These are phyloP conservation scores for Agraylea sexmaculata DNA, from an alignment of 1,140 invertebrate genomes.

Conservation along the genomic window DNA sequence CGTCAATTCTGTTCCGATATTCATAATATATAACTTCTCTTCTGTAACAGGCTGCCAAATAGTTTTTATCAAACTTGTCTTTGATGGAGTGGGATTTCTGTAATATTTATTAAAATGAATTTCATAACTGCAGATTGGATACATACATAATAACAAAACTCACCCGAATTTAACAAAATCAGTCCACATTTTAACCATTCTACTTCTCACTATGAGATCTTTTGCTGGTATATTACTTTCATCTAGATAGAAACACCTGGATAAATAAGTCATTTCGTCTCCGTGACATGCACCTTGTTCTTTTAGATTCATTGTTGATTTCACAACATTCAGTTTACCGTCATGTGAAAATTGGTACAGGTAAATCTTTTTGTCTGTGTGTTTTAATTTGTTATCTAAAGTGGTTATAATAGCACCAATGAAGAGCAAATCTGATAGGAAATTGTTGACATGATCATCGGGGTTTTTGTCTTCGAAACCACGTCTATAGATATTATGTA, in stretches of 20 bases:
- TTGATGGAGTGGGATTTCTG: background rate
- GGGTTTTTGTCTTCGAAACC: conserved; percentile 18
- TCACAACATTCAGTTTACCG: conserved; percentile 32
- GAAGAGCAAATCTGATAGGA: conserved; percentile 33
- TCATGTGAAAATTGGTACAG: conserved; percentile 34
- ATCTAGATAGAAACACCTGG: conserved; percentile 23
- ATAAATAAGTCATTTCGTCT: conserved; percentile 31
- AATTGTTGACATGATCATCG: conserved; percentile 30
- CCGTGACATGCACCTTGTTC: conserved; percentile 30
- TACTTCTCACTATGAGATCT: conserved; percentile 27
- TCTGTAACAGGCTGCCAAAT: background rate
- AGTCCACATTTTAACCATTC: conserved; percentile 38
- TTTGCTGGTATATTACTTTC: conserved; percentile 22
- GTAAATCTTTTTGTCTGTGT: conserved; percentile 27
- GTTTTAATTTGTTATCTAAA: conserved; percentile 4
- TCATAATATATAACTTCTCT: background rate
- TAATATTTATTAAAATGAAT: conserved; percentile 3
- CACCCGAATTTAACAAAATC: conserved; percentile 40
- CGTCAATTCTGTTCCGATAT: background rate
- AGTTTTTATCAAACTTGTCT: background rate
- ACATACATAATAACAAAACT: conserved; percentile 12
- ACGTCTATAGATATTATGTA: conserved; percentile 28
- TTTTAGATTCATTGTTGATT: conserved; percentile 26
- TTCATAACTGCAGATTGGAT: background rate
- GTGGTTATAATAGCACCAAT: conserved; percentile 29